Percentiles rank a stretch among this genome's conserved stretches.
phyloP scores from a whole-genome alignment of 2,113 vertebrate genomes.

The Dermatemys mawii region DNA sequence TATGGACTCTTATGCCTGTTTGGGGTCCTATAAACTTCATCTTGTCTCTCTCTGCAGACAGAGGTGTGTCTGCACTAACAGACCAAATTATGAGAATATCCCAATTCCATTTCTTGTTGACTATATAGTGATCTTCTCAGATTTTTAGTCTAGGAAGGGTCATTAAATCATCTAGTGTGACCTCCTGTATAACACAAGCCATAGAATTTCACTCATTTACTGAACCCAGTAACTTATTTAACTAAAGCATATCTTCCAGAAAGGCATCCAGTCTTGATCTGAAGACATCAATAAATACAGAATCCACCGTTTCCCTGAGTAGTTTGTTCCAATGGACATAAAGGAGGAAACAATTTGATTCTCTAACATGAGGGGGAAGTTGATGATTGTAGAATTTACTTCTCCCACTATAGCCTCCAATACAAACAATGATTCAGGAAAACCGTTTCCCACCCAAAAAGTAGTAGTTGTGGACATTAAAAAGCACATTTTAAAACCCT shows the following conservation, averaged over 20 bases:
- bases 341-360: background rate
- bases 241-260: background rate
- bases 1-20: background rate
- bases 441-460: background rate
- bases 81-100: background rate
- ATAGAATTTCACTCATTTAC: background rate
- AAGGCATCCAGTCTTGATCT: background rate
- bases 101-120: background rate
- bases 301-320: fast-evolving
- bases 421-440: background rate
- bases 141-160: background rate
- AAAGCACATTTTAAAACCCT: background rate
- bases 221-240: background rate
- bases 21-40: background rate
- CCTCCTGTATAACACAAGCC: background rate
- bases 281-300: background rate
- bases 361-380: background rate
- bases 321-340: background rate
- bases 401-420: background rate
- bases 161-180: background rate
- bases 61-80: background rate
- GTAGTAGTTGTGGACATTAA: background rate
- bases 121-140: background rate
- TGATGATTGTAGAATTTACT: background rate
- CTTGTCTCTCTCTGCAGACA: background rate